Evolutionary conservation across 1,140 invertebrate species (phyloP).

Genomic region (Papilio aristodemus): DNA sequence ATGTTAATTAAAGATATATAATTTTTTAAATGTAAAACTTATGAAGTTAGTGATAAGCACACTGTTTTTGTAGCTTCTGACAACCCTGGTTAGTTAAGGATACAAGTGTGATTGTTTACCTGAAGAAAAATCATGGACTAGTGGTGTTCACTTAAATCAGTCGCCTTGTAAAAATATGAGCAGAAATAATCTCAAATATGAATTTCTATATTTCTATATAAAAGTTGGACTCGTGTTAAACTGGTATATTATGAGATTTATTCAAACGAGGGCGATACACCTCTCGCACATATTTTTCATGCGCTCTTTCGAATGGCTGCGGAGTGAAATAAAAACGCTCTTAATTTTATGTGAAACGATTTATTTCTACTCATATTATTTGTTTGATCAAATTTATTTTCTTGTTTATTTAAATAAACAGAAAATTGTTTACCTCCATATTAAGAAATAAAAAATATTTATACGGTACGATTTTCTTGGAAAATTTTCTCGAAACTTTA

Average conservation of each 20-base stretch:
- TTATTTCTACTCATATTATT: conserved; percentile 9
- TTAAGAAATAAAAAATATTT: neutral
- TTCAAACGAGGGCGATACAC: conserved; percentile 13
- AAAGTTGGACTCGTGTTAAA: conserved; percentile 1
- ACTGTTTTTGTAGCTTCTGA: too few species aligned
- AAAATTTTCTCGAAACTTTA: neutral
- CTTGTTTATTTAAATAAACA: neutral
- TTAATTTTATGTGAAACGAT: conserved; percentile 14
- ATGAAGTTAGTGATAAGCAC: too few species aligned
- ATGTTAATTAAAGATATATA: too few species aligned
- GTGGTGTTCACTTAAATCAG: neutral
- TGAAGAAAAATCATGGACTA: neutral
- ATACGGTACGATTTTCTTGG: neutral
- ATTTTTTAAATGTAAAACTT: too few species aligned
- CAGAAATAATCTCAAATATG: conserved; percentile 1
- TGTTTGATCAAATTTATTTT: neutral
- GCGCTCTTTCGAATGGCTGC: conserved; percentile 1
- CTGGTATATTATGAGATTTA: conserved; percentile 9
- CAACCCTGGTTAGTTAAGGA: too few species aligned
- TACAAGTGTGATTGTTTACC: too few species aligned
- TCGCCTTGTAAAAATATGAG: neutral
- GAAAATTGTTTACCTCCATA: neutral
- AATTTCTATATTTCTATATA: conserved; percentile 7
- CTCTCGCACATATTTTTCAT: conserved; percentile 10
- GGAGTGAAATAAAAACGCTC: neutral